Evolutionary conservation across 2,888 invertebrate genomes (phyloP).

Genomic region (Rotaria sp.): DNA sequence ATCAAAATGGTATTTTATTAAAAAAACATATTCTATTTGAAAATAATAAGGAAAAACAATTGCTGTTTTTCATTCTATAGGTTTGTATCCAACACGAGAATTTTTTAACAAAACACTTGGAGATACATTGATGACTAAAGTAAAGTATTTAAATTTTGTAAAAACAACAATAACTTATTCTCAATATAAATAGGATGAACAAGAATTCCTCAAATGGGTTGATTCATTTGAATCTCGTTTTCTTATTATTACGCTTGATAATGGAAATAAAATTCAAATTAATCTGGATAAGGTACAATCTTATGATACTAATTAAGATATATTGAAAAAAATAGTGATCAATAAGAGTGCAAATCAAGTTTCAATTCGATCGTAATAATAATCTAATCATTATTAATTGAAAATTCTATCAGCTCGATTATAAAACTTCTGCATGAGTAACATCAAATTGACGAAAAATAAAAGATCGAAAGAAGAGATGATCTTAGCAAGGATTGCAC

Average conservation of each 20-base stretch:
- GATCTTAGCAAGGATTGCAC: no score
- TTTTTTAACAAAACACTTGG: neutral
- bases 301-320: neutral
- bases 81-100: neutral
- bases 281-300: neutral
- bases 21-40: neutral
- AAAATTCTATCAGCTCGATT: no score
- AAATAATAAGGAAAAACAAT: neutral
- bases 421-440: no score
- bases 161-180: neutral
- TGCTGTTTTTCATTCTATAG: neutral
- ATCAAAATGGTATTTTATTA: neutral
- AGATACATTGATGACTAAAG: neutral
- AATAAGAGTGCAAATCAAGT: no score
- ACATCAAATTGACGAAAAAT: no score
- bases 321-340: no score
- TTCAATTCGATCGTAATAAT: no score
- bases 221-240: conserved; percentile 19
- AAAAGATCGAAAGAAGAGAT: no score
- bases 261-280: neutral
- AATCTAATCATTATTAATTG: no score
- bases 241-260: neutral
- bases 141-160: neutral
- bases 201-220: neutral
- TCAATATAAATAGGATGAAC: neutral